These are phyloP conservation scores for Leuciscus idus DNA, from an alignment of 2,113 vertebrate species.

Conservation along the genomic window DNA sequence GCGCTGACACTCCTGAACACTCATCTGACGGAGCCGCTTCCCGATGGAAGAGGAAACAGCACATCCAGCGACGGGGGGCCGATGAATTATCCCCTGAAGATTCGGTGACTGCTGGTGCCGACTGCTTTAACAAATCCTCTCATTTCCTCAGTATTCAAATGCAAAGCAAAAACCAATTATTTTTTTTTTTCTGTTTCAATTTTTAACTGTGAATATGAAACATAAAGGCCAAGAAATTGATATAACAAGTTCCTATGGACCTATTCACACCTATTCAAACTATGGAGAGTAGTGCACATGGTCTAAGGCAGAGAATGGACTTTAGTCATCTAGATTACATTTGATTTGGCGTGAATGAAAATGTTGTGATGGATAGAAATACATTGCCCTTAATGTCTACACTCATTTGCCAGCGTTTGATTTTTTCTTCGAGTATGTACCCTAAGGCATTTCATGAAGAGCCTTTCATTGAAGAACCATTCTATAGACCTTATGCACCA, in stretches of 20 bases:
- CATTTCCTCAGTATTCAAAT: slow-evolving; percentile 56
- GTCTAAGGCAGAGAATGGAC: not conserved
- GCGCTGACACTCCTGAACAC: slow-evolving; percentile 23
- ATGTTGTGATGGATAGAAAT: not conserved
- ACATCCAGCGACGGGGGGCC: not conserved
- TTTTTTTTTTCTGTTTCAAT: not conserved
- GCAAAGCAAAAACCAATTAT: slow-evolving; percentile 16
- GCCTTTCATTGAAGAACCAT: not conserved
- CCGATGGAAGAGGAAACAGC: slow-evolving; percentile 38
- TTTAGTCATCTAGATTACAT: too few species aligned
- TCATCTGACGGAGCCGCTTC: slow-evolving; percentile 54
- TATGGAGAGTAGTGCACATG: not conserved
- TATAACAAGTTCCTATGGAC: not conserved
- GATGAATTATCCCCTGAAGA: slow-evolving; percentile 18
- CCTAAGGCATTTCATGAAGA: not conserved
- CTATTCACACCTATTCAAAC: not conserved
- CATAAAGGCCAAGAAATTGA: not conserved
- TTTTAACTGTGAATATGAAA: not conserved
- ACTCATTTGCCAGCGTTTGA: not conserved
- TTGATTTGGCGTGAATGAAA: not conserved
- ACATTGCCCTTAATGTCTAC: not conserved
- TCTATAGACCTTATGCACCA: not conserved
- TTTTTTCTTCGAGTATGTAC: not conserved
- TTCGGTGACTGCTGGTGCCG: not conserved
- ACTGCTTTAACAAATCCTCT: slow-evolving; percentile 37